Conservation (phyloP, 2,797 vertebrate species). For the Bradypodion ventrale region DNA sequence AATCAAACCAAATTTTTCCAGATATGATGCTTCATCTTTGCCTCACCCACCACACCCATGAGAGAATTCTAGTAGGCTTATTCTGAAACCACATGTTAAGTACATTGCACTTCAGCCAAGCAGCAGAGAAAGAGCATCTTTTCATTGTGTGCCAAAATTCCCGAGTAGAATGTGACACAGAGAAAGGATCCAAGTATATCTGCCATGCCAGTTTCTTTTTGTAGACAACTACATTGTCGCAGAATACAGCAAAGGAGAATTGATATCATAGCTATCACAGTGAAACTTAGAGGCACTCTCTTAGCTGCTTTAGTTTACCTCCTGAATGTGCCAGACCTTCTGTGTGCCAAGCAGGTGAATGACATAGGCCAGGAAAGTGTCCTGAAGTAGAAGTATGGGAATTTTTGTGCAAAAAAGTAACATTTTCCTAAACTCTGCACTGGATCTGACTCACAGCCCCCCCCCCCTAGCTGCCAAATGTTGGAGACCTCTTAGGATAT, state of each 20-base stretch:
- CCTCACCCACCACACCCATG: not conserved
- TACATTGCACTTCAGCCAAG: not conserved
- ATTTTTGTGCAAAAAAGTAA: too few species aligned
- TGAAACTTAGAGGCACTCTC: not conserved
- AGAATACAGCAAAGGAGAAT: too few species aligned
- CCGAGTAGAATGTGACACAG: not conserved
- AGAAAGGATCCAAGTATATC: not conserved
- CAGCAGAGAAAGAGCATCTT: not conserved
- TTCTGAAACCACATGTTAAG: not conserved
- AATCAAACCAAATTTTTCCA: not conserved
- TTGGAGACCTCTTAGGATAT: not conserved
- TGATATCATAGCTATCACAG: not conserved
- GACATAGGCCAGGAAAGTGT: not conserved
- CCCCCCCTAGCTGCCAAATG: not conserved
- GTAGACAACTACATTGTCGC: not conserved
- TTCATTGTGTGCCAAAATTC: not conserved
- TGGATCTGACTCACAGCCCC: not conserved
- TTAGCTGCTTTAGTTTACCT: not conserved
- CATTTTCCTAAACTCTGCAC: too few species aligned
- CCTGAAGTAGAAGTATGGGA: too few species aligned
- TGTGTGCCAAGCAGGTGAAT: not conserved
- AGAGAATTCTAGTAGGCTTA: not conserved
- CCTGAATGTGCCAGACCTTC: not conserved
- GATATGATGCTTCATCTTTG: not conserved
- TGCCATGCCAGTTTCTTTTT: not conserved